Evolutionary conservation across 1,140 invertebrate species (phyloP).

Genomic region (Battus philenor): DNA sequence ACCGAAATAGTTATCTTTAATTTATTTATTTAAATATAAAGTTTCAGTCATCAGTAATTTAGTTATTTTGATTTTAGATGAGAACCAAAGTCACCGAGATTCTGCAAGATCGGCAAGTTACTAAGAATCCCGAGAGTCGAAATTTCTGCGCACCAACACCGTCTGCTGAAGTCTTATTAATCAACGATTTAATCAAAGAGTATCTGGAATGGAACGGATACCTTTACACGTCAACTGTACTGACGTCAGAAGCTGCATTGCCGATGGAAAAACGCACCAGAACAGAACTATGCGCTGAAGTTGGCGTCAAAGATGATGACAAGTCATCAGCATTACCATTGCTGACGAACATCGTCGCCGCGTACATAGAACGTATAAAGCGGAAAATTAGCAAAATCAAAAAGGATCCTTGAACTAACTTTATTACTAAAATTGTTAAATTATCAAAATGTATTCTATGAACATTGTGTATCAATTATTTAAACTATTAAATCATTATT

Average conservation of each 20-base stretch:
- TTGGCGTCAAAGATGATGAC: conserved; percentile 63
- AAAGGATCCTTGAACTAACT: conserved; percentile 24
- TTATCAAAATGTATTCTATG: too few species aligned
- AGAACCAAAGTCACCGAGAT: conserved; percentile 55
- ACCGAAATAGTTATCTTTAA: too few species aligned
- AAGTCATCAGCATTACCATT: conserved; percentile 55
- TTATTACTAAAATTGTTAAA: too few species aligned
- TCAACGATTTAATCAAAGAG: conserved; percentile 75
- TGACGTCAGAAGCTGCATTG: conserved; percentile 62
- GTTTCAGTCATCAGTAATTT: too few species aligned
- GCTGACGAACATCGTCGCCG: conserved; percentile 55
- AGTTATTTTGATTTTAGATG: conserved; percentile 32
- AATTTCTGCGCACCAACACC: conserved; percentile 40
- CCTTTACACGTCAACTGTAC: conserved; percentile 72
- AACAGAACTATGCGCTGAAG: conserved; percentile 45
- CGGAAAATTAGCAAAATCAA: conserved; percentile 55
- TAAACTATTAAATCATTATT: too few species aligned
- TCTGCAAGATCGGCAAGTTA: conserved; percentile 43
- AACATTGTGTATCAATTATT: too few species aligned
- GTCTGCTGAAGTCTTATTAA: conserved; percentile 67
- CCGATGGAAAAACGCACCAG: conserved; percentile 33
- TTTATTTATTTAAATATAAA: too few species aligned
- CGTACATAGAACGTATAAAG: conserved; percentile 63
- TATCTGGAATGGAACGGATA: conserved; percentile 77
- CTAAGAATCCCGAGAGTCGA: conserved; percentile 24